A percentile compares a stretch with the other conserved stretches of the same genome.
Conservation (phyloP, 2,888 invertebrate species). For the Lepidocyrtinus sp. region DNA sequence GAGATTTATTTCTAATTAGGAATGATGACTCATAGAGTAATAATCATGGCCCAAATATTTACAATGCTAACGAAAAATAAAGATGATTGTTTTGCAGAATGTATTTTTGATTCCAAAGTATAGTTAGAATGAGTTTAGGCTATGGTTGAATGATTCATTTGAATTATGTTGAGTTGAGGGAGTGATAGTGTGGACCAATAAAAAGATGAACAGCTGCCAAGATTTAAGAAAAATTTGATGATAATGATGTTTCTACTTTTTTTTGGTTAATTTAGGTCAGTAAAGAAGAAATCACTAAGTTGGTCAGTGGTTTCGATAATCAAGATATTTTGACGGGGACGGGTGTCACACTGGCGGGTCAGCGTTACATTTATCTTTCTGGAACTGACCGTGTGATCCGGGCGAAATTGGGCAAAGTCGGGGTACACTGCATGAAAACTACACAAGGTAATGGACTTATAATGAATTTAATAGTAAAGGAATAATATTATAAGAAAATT, state of each 20-base stretch:
- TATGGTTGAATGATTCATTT: neutral
- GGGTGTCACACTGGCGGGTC: slow-evolving; percentile 92
- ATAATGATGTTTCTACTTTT: slow-evolving; percentile 1
- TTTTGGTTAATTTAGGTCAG: slow-evolving; percentile 79
- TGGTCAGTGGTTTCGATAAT: slow-evolving; percentile 92
- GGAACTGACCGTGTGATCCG: slow-evolving; percentile 94
- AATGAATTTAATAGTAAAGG: neutral
- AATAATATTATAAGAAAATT: no score
- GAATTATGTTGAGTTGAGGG: no score
- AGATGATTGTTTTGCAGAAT: no score
- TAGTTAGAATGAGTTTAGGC: no score
- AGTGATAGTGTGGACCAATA: neutral
- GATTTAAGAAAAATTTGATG: neutral
- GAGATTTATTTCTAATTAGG: no score
- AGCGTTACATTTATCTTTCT: slow-evolving; percentile 95
- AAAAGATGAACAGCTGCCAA: neutral
- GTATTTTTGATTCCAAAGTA: no score
- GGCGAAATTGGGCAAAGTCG: slow-evolving; percentile 93
- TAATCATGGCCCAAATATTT: no score
- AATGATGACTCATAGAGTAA: no score
- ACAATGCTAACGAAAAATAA: no score
- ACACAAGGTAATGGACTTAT: slow-evolving; percentile 82
- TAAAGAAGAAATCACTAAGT: slow-evolving; percentile 92
- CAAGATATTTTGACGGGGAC: slow-evolving; percentile 90
- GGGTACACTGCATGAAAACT: slow-evolving; percentile 97